These are phyloP conservation scores for Chrysogorgia sp. DNA, from an alignment of 92 coral and sea anemone species.

Conservation along the genomic window DNA sequence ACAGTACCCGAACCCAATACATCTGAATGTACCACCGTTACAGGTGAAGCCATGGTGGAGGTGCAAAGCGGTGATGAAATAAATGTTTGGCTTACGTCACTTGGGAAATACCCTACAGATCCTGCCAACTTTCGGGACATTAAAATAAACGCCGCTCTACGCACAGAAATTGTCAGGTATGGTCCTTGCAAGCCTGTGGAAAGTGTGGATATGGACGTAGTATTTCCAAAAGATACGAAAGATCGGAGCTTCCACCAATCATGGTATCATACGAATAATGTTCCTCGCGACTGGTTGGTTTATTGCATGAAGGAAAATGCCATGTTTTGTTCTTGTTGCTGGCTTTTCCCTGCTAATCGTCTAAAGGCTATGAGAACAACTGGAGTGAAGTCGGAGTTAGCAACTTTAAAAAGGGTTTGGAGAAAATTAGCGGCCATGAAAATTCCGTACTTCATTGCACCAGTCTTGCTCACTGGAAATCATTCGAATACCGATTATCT, in stretches of 20 bases:
- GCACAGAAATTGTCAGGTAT: not conserved
- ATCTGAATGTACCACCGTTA: too few species aligned
- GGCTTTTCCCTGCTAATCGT: not conserved
- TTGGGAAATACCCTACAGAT: too few species aligned
- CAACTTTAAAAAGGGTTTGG: not conserved
- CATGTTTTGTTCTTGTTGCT: not conserved
- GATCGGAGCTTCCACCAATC: too few species aligned
- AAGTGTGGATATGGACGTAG: too few species aligned
- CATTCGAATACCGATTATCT: not conserved
- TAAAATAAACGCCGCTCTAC: not conserved
- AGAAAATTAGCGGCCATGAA: not conserved
- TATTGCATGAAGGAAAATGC: not conserved
- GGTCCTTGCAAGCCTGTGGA: not conserved
- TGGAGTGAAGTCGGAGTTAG: slow-evolving; percentile 1
- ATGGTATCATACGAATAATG: not conserved
- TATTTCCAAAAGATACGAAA: not conserved
- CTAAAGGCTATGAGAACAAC: not conserved
- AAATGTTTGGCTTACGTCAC: too few species aligned
- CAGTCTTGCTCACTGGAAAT: too few species aligned
- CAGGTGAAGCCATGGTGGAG: too few species aligned
- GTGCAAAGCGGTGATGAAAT: too few species aligned
- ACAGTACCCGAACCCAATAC: too few species aligned
- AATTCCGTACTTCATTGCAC: too few species aligned
- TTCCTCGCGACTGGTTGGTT: not conserved
- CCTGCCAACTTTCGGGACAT: too few species aligned